phyloP scores from a whole-genome alignment of 2,797 vertebrate genomes.

The Cygnus olor region DNA sequence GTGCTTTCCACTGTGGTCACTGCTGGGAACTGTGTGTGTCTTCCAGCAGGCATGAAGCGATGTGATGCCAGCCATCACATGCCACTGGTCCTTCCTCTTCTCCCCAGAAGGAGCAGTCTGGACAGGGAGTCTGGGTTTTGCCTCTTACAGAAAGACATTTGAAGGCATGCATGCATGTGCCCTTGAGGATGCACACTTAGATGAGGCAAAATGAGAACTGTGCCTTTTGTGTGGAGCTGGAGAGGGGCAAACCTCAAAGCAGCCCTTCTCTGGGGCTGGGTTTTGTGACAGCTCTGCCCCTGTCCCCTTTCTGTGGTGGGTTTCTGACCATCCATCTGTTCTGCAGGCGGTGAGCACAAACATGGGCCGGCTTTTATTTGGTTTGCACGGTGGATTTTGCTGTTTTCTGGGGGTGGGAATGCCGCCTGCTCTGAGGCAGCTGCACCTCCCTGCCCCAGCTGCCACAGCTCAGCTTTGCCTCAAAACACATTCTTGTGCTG shows the following conservation, averaged over 20 bases:
- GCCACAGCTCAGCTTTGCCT: conserved; percentile 40
- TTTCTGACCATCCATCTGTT: neutral
- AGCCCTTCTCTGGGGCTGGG: neutral
- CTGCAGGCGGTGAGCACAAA: neutral
- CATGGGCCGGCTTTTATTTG: neutral
- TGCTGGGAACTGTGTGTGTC: rapidly evolving
- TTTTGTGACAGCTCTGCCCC: neutral
- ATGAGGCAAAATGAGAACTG: rapidly evolving
- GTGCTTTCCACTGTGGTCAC: neutral
- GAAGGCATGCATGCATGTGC: rapidly evolving
- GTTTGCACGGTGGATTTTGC: neutral
- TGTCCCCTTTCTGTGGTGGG: neutral
- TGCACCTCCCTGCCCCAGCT: conserved; percentile 52
- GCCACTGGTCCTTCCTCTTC: neutral
- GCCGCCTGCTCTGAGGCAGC: neutral
- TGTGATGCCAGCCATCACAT: rapidly evolving
- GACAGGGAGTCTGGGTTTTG: neutral
- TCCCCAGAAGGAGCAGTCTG: neutral
- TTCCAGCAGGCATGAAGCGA: neutral
- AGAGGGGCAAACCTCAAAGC: neutral
- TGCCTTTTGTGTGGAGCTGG: neutral
- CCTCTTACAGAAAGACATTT: rapidly evolving
- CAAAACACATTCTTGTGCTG: conserved; percentile 58
- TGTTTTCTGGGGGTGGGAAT: conserved; percentile 18
- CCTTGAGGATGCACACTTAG: neutral